Conservation (phyloP, 1,140 invertebrate species). For the Proales similis region DNA sequence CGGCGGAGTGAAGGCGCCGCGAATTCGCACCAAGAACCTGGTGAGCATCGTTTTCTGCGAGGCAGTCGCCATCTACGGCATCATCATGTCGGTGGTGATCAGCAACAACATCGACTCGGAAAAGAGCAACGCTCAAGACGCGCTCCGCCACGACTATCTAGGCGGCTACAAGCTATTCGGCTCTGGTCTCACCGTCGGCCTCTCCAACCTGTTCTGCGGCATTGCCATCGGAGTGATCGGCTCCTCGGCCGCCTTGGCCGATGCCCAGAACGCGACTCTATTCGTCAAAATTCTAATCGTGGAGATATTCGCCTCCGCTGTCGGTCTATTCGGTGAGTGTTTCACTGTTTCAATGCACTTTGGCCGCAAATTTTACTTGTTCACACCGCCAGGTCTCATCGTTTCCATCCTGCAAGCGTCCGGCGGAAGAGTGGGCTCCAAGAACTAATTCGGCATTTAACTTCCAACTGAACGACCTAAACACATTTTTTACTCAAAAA, state of each 20-base stretch:
- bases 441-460: too few relatives aligned
- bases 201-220: conserved; percentile 89
- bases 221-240: conserved; percentile 89
- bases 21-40: conserved; percentile 98
- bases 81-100: conserved; percentile 92
- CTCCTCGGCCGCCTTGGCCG: conserved; percentile 85
- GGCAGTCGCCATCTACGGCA: conserved; percentile 91
- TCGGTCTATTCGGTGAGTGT: conserved; percentile 77
- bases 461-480: background rate
- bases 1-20: conserved; percentile 91
- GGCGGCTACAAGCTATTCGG: conserved; percentile 84
- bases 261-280: conserved; percentile 83
- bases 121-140: background rate
- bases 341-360: background rate
- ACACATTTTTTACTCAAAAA: too few relatives aligned
- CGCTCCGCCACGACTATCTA: background rate
- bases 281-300: conserved; percentile 97
- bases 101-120: conserved; percentile 65
- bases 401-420: conserved; percentile 20
- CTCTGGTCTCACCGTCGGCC: conserved; percentile 82
- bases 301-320: conserved; percentile 95
- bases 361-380: conserved; percentile 1
- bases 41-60: conserved; percentile 64
- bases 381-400: conserved; percentile 36
- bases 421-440: background rate